Conservation (phyloP, 2,113 vertebrate genomes). For the Plecturocebus donacophilus region DNA sequence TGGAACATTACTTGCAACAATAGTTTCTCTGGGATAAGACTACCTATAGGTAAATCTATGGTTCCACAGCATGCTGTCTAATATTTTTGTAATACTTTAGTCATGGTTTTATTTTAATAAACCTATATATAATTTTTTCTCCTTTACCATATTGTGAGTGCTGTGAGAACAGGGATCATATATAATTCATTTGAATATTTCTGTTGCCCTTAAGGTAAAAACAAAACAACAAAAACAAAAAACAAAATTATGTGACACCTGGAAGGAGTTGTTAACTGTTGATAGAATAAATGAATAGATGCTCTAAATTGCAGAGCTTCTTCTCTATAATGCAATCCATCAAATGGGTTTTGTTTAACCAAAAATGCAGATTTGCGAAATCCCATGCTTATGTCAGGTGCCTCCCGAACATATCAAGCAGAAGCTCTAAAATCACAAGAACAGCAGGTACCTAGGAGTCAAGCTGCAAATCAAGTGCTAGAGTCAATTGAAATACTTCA, state of each 20-base stretch:
- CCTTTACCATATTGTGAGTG: background rate
- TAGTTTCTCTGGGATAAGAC: background rate
- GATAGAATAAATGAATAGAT: constrained; percentile 1
- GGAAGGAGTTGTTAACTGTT: background rate
- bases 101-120: constrained; percentile 34
- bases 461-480: background rate
- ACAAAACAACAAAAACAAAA: background rate
- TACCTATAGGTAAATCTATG: background rate
- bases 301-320: background rate
- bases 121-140: background rate
- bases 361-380: background rate
- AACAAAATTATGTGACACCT: background rate
- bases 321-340: background rate
- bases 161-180: background rate
- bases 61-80: background rate
- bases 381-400: background rate
- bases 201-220: background rate
- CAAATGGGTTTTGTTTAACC: background rate
- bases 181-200: constrained; percentile 5
- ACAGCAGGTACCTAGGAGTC: background rate
- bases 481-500: background rate
- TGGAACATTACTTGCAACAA: background rate
- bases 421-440: background rate
- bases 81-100: background rate
- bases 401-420: background rate